A percentile compares a stretch with the other conserved stretches of the same genome.
phyloP scores from a whole-genome alignment of 2,888 invertebrate species.

The Pristionchus fissidentatus region DNA sequence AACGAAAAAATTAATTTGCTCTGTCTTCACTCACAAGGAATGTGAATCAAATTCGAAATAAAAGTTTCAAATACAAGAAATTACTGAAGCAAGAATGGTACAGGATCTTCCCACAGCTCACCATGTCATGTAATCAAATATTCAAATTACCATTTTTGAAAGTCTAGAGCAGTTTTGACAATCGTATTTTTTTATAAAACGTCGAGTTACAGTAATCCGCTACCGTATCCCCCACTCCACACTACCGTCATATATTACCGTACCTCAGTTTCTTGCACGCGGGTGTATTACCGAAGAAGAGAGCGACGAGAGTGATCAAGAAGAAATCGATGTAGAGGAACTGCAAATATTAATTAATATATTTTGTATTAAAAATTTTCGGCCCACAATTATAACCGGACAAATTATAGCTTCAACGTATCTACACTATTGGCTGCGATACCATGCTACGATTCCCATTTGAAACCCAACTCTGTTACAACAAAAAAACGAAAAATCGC shows the following conservation, averaged over 20 bases:
- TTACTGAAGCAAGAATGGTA: not conserved
- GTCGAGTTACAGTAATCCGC: not conserved
- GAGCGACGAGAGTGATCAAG: conserved; percentile 78
- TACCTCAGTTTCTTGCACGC: conserved; percentile 64
- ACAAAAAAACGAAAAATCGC: not conserved
- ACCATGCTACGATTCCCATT: too few species aligned
- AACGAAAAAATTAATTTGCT: too few species aligned
- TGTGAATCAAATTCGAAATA: not conserved
- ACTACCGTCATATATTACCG: not conserved
- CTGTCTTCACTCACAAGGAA: too few species aligned
- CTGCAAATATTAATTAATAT: conserved; percentile 69
- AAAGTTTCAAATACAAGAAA: not conserved
- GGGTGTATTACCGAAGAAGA: conserved; percentile 75
- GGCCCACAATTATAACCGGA: not conserved
- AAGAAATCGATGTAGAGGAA: conserved; percentile 79
- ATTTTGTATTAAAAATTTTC: not conserved
- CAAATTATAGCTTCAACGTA: not conserved
- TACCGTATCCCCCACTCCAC: not conserved
- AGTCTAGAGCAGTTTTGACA: too few species aligned
- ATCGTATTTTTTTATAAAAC: not conserved
- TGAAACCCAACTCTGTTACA: not conserved
- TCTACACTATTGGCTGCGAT: not conserved
- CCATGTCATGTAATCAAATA: too few species aligned
- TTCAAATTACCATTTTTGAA: too few species aligned
- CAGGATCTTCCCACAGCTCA: too few species aligned